Evolutionary conservation across 2,113 vertebrate genomes (phyloP).

Genomic region (Larimichthys crocea): DNA sequence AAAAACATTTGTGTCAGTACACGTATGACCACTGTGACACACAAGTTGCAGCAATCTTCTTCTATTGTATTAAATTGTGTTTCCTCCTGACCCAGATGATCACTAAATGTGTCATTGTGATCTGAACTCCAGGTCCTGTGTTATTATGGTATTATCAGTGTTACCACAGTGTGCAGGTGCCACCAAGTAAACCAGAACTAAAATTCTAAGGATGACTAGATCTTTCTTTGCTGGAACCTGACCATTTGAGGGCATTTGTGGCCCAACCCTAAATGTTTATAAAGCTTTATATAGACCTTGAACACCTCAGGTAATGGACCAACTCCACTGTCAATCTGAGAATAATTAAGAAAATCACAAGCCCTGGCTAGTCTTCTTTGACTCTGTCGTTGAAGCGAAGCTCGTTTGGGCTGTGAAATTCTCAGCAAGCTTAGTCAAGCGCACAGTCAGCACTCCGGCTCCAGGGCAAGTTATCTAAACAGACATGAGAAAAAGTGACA

Average conservation of each 20-base stretch:
- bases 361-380: not conserved
- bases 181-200: not conserved
- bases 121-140: not conserved
- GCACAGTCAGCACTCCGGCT: not conserved
- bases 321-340: not conserved
- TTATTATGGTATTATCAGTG: not conserved
- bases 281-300: not conserved
- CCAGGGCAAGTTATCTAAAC: constrained; percentile 29
- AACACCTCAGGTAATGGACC: not conserved
- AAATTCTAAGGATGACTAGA: not conserved
- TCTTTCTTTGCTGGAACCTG: not conserved
- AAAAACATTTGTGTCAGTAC: not conserved
- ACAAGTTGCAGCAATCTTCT: not conserved
- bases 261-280: not conserved
- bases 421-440: constrained; percentile 44
- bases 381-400: constrained; percentile 25
- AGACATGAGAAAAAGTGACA: constrained; percentile 55
- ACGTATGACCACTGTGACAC: not conserved
- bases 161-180: not conserved
- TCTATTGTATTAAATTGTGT: not conserved
- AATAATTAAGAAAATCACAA: constrained; percentile 26
- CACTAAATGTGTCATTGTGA: not conserved
- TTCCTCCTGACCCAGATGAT: not conserved
- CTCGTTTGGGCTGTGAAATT: constrained; percentile 20
- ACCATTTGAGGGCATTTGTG: not conserved